A percentile compares a stretch with the other conserved stretches of the same genome.
These are phyloP conservation scores for Caenorhabditis japonica DNA, from an alignment of 2,888 invertebrate species.

Conservation along the genomic window DNA sequence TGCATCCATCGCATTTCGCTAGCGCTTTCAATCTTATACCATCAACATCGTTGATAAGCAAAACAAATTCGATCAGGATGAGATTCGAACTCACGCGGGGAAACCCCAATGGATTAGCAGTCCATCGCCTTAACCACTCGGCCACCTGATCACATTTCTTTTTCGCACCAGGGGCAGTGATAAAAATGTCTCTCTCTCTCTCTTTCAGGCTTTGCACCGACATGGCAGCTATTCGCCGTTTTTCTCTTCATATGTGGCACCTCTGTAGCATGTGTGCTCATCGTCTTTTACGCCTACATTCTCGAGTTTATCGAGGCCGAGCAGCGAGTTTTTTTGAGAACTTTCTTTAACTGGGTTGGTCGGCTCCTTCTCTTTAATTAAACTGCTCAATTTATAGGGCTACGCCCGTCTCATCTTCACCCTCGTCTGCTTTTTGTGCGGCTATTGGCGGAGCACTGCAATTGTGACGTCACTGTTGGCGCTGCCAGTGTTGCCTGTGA, in stretches of 20 bases:
- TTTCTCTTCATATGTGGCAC: slow-evolving; percentile 59
- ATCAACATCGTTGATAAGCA: too few species aligned
- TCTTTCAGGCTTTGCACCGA: slow-evolving; percentile 58
- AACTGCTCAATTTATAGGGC: slow-evolving; percentile 44
- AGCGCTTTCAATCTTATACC: too few species aligned
- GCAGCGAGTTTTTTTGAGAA: slow-evolving; percentile 61
- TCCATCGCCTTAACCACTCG: slow-evolving; percentile 78
- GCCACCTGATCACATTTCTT: slow-evolving; percentile 70
- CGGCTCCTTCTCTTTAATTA: not conserved
- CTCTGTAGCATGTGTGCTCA: slow-evolving; percentile 58
- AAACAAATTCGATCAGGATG: slow-evolving; percentile 58
- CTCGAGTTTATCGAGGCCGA: slow-evolving; percentile 60
- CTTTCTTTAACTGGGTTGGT: slow-evolving; percentile 65
- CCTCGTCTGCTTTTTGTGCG: slow-evolving; percentile 56
- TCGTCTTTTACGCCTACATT: slow-evolving; percentile 64
- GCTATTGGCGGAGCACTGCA: slow-evolving; percentile 59
- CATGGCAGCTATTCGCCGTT: slow-evolving; percentile 58
- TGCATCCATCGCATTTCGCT: too few species aligned
- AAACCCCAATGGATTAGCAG: slow-evolving; percentile 77
- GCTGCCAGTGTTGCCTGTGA: slow-evolving; percentile 46
- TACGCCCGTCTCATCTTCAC: slow-evolving; percentile 65
- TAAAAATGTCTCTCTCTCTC: too few species aligned
- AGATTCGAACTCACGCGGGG: slow-evolving; percentile 75
- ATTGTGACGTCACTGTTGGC: slow-evolving; percentile 53
- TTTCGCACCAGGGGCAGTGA: too few species aligned